Evolutionary conservation across 2,888 invertebrate species (phyloP).

Genomic region (Euspilapteryx auroguttella): DNA sequence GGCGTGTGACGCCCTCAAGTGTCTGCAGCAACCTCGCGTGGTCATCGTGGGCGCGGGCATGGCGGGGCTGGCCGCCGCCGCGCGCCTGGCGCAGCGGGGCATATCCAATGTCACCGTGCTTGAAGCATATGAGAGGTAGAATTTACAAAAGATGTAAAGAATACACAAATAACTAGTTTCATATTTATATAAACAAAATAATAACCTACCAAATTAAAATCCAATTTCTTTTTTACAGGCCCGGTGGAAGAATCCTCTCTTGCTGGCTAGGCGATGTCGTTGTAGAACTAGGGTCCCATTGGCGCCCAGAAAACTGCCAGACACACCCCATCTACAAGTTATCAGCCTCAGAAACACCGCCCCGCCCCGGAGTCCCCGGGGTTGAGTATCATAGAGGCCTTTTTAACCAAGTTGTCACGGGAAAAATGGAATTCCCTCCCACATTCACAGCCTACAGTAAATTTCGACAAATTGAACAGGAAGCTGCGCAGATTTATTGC

Average conservation of each 20-base stretch:
- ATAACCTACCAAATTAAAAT: no score
- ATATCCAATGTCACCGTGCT: slow-evolving; percentile 69
- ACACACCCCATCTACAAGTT: slow-evolving; percentile 64
- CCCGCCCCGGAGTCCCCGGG: slow-evolving; percentile 55
- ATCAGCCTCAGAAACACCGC: slow-evolving; percentile 64
- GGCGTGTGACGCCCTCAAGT: slow-evolving; percentile 24
- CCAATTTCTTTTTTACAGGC: slow-evolving; percentile 55
- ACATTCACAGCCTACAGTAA: slow-evolving; percentile 65
- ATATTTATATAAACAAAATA: no score
- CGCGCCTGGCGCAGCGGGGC: slow-evolving; percentile 68
- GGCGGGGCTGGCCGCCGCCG: slow-evolving; percentile 78
- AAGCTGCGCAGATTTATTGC: slow-evolving; percentile 64
- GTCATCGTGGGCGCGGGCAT: slow-evolving; percentile 80
- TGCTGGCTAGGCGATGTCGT: slow-evolving; percentile 76
- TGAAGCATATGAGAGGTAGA: slow-evolving; percentile 75
- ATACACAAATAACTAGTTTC: no score
- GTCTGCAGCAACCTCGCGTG: slow-evolving; percentile 61
- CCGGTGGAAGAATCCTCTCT: slow-evolving; percentile 76
- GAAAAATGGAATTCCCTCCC: slow-evolving; percentile 63
- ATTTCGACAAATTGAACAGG: slow-evolving; percentile 67
- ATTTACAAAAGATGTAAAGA: no score
- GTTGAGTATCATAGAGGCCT: slow-evolving; percentile 56
- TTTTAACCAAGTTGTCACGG: slow-evolving; percentile 65
- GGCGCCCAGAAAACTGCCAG: slow-evolving; percentile 55
- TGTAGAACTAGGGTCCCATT: slow-evolving; percentile 74